phyloP scores from a whole-genome alignment of 2,888 invertebrate genomes.

The Epistrophe eligans region DNA sequence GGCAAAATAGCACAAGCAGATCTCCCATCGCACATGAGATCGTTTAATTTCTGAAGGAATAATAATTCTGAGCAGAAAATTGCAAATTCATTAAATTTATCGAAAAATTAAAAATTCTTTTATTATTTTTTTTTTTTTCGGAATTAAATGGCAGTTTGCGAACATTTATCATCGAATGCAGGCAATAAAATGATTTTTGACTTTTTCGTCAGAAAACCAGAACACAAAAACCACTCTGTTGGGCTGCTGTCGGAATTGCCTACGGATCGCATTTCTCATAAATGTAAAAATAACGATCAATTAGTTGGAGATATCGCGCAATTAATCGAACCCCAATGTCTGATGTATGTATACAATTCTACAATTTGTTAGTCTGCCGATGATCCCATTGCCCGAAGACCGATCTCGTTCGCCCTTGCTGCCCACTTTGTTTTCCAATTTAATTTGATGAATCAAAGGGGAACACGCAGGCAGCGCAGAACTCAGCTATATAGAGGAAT shows the following conservation, averaged over 20 bases:
- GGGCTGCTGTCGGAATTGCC: neutral
- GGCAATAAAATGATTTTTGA: constrained; percentile 48
- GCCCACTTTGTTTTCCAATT: constrained; percentile 55
- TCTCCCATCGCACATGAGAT: constrained; percentile 54
- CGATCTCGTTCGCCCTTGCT: constrained; percentile 64
- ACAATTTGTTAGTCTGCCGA: constrained; percentile 71
- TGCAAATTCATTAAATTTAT: constrained; percentile 63
- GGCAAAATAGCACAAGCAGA: neutral
- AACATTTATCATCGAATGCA: constrained; percentile 60
- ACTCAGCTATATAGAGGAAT: constrained; percentile 12
- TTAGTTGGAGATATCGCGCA: constrained; percentile 77
- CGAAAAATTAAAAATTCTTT: constrained; percentile 47
- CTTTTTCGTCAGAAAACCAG: constrained; percentile 49
- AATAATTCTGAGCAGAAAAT: constrained; percentile 45
- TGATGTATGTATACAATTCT: neutral
- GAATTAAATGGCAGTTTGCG: constrained; percentile 45
- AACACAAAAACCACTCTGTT: constrained; percentile 15
- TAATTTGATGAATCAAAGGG: constrained; percentile 48
- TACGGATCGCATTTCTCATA: constrained; percentile 22
- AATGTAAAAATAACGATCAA: constrained; percentile 76
- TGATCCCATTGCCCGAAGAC: constrained; percentile 62
- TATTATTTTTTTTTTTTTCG: neutral
- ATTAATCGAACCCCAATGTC: constrained; percentile 69
- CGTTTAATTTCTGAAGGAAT: constrained; percentile 38
- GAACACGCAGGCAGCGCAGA: constrained; percentile 6